phyloP scores from a whole-genome alignment of 2,888 invertebrate species.

The Hypselothyrea guttata region DNA sequence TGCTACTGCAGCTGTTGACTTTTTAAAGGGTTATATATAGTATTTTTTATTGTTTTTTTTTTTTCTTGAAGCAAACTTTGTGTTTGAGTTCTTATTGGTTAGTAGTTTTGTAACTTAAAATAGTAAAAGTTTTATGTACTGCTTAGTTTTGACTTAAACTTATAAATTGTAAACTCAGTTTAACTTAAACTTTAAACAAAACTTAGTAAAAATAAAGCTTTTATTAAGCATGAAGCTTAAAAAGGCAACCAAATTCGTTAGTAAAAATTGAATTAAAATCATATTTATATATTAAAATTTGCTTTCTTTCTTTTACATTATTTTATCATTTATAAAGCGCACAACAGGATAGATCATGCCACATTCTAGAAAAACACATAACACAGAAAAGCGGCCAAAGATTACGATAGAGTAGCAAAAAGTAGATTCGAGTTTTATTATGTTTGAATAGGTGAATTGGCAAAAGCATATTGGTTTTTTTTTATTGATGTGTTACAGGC shows the following conservation, averaged over 20 bases:
- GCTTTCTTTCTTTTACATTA: slow-evolving; percentile 17
- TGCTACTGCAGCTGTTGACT: slow-evolving; percentile 52
- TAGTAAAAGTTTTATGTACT: slow-evolving; percentile 19
- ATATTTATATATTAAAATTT: slow-evolving; percentile 20
- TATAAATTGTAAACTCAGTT: slow-evolving; percentile 46
- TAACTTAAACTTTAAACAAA: slow-evolving; percentile 49
- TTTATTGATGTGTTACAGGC: slow-evolving; percentile 33
- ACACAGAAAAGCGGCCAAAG: slow-evolving; percentile 47
- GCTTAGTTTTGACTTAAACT: slow-evolving; percentile 22
- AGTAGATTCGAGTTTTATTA: slow-evolving; percentile 14
- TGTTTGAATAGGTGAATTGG: slow-evolving; percentile 13
- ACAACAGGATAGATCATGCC: slow-evolving; percentile 57
- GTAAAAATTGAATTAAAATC: slow-evolving; percentile 53
- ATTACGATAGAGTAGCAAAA: slow-evolving; percentile 11
- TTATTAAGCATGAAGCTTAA: slow-evolving; percentile 69
- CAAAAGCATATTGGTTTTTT: slow-evolving; percentile 6
- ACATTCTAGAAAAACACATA: slow-evolving; percentile 48
- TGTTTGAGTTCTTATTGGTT: slow-evolving; percentile 66
- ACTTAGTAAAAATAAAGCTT: slow-evolving; percentile 52
- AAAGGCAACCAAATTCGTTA: slow-evolving; percentile 65
- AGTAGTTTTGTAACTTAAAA: slow-evolving; percentile 65
- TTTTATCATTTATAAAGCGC: slow-evolving; percentile 51
- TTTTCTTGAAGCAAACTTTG: slow-evolving; percentile 62
- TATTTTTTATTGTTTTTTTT: slow-evolving; percentile 17
- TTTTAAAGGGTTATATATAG: slow-evolving; percentile 19